A percentile compares a stretch with the other conserved stretches of the same genome.
Conservation (phyloP, 1,140 invertebrate genomes). For the Paralvinella palmiformis region DNA sequence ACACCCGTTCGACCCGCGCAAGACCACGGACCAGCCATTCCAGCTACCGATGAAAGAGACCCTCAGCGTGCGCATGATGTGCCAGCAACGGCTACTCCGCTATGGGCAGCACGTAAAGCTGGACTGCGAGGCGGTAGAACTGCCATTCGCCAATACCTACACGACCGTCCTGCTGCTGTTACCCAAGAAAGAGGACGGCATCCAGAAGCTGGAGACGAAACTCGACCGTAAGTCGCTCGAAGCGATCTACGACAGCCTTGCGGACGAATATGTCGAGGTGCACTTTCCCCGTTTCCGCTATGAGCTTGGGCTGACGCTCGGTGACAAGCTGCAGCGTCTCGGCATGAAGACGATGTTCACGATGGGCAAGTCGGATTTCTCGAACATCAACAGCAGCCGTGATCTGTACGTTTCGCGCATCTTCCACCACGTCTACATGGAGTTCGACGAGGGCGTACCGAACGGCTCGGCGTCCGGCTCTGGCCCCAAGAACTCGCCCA, state of each 20-base stretch:
- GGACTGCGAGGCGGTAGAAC: conserved; percentile 16
- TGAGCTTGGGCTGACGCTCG: conserved; percentile 13
- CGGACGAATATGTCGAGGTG: conserved; percentile 16
- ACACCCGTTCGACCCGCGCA: conserved; percentile 14
- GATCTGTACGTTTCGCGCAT: conserved; percentile 16
- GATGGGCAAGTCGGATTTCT: conserved; percentile 16
- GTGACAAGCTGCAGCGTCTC: conserved; percentile 10
- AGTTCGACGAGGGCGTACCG: conserved; percentile 16
- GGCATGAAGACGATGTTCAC: conserved; percentile 17
- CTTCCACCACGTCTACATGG: conserved; percentile 18
- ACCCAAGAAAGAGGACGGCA: conserved; percentile 15
- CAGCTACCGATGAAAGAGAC: conserved; percentile 12
- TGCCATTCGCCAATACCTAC: conserved; percentile 14
- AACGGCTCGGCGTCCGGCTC: neutral
- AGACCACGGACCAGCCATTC: conserved; percentile 14
- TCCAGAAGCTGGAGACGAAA: conserved; percentile 14
- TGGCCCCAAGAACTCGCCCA: neutral
- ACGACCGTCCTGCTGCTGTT: conserved; percentile 10
- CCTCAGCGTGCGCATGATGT: conserved; percentile 18
- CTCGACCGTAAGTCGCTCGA: conserved; percentile 12
- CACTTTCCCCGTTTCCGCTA: conserved; percentile 21
- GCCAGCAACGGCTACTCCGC: conserved; percentile 10
- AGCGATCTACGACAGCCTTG: neutral
- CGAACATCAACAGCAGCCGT: conserved; percentile 16
- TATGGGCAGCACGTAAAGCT: conserved; percentile 7